Evolutionary conservation across 2,888 invertebrate species (phyloP).

Genomic region (Eucera pruinosa): DNA sequence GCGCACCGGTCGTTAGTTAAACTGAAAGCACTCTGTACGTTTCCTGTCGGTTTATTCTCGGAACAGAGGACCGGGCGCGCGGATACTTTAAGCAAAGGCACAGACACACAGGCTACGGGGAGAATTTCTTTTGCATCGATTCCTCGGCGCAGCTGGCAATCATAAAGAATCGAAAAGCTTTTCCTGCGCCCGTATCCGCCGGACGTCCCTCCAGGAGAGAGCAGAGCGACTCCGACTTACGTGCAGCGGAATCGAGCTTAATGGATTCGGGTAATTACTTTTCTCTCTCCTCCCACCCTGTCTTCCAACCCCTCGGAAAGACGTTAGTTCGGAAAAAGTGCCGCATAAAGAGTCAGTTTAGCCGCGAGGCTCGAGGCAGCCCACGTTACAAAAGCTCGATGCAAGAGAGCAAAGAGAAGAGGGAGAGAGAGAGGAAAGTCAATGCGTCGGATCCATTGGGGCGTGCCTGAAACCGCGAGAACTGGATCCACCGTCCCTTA

Average conservation of each 20-base stretch:
- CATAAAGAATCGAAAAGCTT: slow-evolving; percentile 38
- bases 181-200: not conserved
- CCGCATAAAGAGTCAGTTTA: slow-evolving; percentile 36
- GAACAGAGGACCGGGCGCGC: slow-evolving; percentile 16
- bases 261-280: slow-evolving; percentile 61
- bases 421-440: slow-evolving; percentile 1
- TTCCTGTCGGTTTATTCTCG: slow-evolving; percentile 63
- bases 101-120: slow-evolving; percentile 18
- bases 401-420: slow-evolving; percentile 12
- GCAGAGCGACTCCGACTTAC: slow-evolving; percentile 13
- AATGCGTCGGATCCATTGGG: slow-evolving; percentile 31
- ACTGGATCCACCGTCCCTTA: slow-evolving; percentile 43
- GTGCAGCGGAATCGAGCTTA: slow-evolving; percentile 39
- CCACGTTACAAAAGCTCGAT: slow-evolving; percentile 36
- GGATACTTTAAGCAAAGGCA: slow-evolving; percentile 17
- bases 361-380: slow-evolving; percentile 26
- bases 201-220: not conserved
- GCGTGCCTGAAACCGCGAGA: slow-evolving; percentile 51
- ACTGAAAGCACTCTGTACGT: slow-evolving; percentile 64
- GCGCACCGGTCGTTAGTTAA: slow-evolving; percentile 50
- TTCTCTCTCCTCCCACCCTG: not conserved
- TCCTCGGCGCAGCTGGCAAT: slow-evolving; percentile 19
- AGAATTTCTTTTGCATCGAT: slow-evolving; percentile 37
- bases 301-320: slow-evolving; percentile 10
- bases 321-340: slow-evolving; percentile 35